Percentiles rank a stretch among this genome's conserved stretches.
Evolutionary conservation across 2,113 vertebrate species (phyloP).

Genomic region (Corythaixoides concolor): DNA sequence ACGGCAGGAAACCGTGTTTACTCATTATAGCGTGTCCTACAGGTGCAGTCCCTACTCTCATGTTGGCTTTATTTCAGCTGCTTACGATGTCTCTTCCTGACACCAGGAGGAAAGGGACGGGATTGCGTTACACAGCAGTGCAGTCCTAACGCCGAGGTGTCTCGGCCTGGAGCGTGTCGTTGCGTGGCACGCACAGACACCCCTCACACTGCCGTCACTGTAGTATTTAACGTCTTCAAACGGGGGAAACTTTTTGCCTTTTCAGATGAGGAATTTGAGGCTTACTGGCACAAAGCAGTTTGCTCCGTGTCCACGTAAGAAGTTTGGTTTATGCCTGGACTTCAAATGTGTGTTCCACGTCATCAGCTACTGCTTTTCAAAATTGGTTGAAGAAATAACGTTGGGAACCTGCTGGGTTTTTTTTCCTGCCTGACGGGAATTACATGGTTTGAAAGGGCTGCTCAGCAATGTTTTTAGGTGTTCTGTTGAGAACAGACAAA

Average conservation of each 20-base stretch:
- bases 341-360: neutral
- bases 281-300: neutral
- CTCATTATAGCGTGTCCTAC: neutral
- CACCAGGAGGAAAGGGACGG: neutral
- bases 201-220: neutral
- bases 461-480: neutral
- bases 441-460: neutral
- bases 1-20: neutral
- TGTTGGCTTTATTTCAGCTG: neutral
- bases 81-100: neutral
- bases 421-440: neutral
- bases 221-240: neutral
- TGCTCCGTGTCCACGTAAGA: neutral
- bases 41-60: neutral
- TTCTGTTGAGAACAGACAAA: neutral
- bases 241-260: neutral
- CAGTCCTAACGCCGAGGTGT: neutral
- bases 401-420: neutral
- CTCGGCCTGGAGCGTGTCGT: neutral
- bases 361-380: neutral
- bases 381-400: fast-evolving
- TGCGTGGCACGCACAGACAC: neutral
- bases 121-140: neutral
- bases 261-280: neutral
- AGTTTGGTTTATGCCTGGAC: neutral